Evolutionary conservation across 2,113 vertebrate species (phyloP), one percentile per base, ranked within the genome.

Genomic region (Lonchura striata): DNA sequence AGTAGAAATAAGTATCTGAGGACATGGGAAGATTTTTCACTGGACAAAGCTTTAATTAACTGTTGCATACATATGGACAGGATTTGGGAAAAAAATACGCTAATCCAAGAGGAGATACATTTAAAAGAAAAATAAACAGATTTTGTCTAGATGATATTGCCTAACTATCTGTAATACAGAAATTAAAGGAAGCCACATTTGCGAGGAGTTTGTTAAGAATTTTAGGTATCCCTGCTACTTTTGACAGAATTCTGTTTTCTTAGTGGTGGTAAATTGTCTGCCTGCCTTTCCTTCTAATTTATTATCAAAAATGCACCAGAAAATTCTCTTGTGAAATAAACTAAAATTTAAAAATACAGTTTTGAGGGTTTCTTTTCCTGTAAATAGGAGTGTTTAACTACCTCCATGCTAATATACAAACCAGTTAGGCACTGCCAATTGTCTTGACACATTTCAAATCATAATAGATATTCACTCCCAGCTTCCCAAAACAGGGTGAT

Each of bases 21-120:
- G 60, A 89, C 78, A 91, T 77, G 63, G 79, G 93, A 70, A 57
- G 79, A 86, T 84, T 96, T 96, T 90, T 83, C 78, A 66, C 76
- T 63, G 87, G 74, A 88, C 77, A 90, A 74, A 91, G 71, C 64
- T 91, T 90, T 96, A 92, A 92, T 95, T 94, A 92, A 96, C 75
- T 88, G 44, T 71, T 81, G 25, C 39, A 68, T 82, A 56, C 33
- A 92, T 94, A 86, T 77, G 76, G 84, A 50, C 82, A 88, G 64
- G 25, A 49, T 86, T 72, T 75, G 33, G 80, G 60, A 81, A 63
- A 61, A 69, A 78, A 96, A 86, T 87, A 30, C 41, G 25, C 50
- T 85, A 56, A 59, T 25, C 39, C 81, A 79, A 92, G 91, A 76
- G 17, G 22, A 71, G 24, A 76, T 72, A 18, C 42, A 52, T 80